phyloP scores from a whole-genome alignment of 1,140 invertebrate species.

The Elymnias hypermnestra region DNA sequence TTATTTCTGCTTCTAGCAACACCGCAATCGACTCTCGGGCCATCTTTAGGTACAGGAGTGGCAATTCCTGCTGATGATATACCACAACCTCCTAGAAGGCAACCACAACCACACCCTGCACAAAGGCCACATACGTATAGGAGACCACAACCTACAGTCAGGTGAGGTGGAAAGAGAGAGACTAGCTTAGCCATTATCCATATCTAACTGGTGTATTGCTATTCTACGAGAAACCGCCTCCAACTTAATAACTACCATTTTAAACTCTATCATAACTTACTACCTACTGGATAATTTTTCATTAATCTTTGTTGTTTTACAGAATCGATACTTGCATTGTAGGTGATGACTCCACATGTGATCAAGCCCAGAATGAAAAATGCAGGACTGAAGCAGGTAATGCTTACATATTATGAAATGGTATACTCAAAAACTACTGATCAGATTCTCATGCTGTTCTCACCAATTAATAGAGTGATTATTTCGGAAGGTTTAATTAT shows the following conservation, averaged over 20 bases:
- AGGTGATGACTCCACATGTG: slow-evolving; percentile 94
- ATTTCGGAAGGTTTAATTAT: too few species aligned
- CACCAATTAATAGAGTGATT: too few species aligned
- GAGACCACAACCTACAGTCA: slow-evolving; percentile 58
- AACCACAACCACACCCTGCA: slow-evolving; percentile 37
- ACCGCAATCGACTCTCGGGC: slow-evolving; percentile 23
- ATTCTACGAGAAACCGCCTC: too few species aligned
- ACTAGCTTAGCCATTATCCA: too few species aligned
- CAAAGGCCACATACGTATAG: slow-evolving; percentile 35
- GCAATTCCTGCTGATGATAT: slow-evolving; percentile 69
- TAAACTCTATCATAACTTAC: too few species aligned
- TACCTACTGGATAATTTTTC: background rate
- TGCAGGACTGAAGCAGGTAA: slow-evolving; percentile 89
- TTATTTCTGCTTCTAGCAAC: slow-evolving; percentile 16
- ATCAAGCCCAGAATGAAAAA: slow-evolving; percentile 89
- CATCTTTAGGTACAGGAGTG: slow-evolving; percentile 68
- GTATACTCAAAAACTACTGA: too few species aligned
- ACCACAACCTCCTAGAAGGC: slow-evolving; percentile 29
- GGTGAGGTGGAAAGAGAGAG: slow-evolving; percentile 37
- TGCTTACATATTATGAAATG: background rate
- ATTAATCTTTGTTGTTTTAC: slow-evolving; percentile 15
- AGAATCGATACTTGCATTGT: slow-evolving; percentile 96
- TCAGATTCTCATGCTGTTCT: too few species aligned
- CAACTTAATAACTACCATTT: too few species aligned
- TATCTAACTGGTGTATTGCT: too few species aligned